phyloP scores from a whole-genome alignment of 2,888 invertebrate genomes.

The Meghimatium bilineatum region DNA sequence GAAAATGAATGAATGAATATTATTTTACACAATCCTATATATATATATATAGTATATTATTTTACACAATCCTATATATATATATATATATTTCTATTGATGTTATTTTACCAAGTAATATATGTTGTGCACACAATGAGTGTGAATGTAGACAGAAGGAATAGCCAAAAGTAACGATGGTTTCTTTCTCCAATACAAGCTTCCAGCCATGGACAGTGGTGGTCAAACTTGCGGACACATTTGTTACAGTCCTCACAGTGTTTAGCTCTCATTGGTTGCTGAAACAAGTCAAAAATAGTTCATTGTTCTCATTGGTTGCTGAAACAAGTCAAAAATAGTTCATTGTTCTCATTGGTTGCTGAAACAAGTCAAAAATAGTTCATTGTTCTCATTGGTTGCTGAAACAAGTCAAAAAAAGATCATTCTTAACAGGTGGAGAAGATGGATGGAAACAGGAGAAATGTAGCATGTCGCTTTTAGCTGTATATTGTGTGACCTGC shows the following conservation, averaged over 20 bases:
- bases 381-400: too few relatives aligned
- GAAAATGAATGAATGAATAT: too few relatives aligned
- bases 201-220: conserved; percentile 78
- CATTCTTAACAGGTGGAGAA: too few relatives aligned
- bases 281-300: conserved; percentile 29
- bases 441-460: too few relatives aligned
- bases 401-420: too few relatives aligned
- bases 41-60: too few relatives aligned
- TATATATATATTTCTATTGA: too few relatives aligned
- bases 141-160: conserved; percentile 67
- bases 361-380: conserved; percentile 29
- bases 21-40: too few relatives aligned
- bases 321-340: conserved; percentile 68
- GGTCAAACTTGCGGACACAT: conserved; percentile 76
- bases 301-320: conserved; percentile 71
- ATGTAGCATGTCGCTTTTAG: too few relatives aligned
- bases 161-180: conserved; percentile 75
- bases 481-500: too few relatives aligned
- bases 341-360: conserved; percentile 76
- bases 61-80: too few relatives aligned
- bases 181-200: conserved; percentile 77
- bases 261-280: conserved; percentile 76
- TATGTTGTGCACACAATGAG: conserved; percentile 72
- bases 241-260: conserved; percentile 77
- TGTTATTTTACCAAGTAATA: conserved; percentile 65